These are phyloP conservation scores for Cryptocheilus praepositus DNA, from an alignment of 2,888 invertebrate species.

Conservation along the genomic window DNA sequence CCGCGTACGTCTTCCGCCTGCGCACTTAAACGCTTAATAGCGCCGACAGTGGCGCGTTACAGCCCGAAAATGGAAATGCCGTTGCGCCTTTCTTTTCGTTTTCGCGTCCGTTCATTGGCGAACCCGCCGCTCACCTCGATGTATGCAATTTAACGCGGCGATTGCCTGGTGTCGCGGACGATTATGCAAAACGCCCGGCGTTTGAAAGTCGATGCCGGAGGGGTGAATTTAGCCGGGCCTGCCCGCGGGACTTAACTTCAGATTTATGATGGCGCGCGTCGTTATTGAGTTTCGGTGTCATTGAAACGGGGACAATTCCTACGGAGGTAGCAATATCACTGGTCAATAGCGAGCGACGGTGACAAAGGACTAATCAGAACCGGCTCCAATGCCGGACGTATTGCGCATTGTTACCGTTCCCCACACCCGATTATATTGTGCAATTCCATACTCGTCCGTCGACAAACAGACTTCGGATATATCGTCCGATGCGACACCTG, in stretches of 20 bases:
- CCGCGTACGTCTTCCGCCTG: too few relatives aligned
- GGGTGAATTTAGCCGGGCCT: neutral
- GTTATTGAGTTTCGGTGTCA: conserved; percentile 32
- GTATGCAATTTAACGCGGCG: too few relatives aligned
- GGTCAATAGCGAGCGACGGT: conserved; percentile 31
- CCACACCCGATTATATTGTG: conserved; percentile 3
- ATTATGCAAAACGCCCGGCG: too few relatives aligned
- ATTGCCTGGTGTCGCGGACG: too few relatives aligned
- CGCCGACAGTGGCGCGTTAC: too few relatives aligned
- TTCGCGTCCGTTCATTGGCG: too few relatives aligned
- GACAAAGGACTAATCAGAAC: conserved; percentile 56
- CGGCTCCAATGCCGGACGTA: conserved; percentile 27
- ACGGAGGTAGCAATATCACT: conserved; percentile 2
- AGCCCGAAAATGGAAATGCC: too few relatives aligned
- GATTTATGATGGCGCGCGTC: neutral
- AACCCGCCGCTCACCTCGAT: too few relatives aligned
- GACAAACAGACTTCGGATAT: conserved; percentile 3
- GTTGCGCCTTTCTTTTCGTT: too few relatives aligned
- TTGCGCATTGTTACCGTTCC: conserved; percentile 32
- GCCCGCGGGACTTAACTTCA: neutral
- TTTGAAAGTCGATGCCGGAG: neutral
- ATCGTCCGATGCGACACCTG: conserved; percentile 3
- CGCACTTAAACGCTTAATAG: too few relatives aligned
- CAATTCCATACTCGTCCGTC: conserved; percentile 1
- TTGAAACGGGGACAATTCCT: conserved; percentile 7